A percentile compares a stretch with the other conserved stretches of the same genome.
Evolutionary conservation across 2,113 vertebrate genomes (phyloP).

Genomic region (Pipra filicauda): DNA sequence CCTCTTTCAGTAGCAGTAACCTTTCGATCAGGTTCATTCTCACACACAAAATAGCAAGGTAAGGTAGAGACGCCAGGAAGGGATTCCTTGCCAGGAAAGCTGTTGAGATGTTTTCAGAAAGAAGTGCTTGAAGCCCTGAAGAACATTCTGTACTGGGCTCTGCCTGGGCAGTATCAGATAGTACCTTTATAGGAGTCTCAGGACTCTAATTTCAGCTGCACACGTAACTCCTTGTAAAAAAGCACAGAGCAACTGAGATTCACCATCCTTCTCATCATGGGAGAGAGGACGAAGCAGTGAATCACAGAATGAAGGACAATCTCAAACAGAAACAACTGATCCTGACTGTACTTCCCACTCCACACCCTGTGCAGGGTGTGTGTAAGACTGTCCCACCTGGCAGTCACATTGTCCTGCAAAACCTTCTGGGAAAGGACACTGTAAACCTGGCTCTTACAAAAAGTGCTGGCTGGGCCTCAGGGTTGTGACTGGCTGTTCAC

Average conservation of each 20-base stretch:
- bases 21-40: neutral
- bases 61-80: neutral
- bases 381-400: neutral
- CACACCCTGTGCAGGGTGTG: neutral
- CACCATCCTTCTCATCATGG: rapidly evolving
- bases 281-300: neutral
- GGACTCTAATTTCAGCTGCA: neutral
- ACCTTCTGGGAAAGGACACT: neutral
- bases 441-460: neutral
- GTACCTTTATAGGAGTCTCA: neutral
- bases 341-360: neutral
- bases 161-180: neutral
- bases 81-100: neutral
- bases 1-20: neutral
- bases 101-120: neutral
- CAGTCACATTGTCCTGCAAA: neutral
- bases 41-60: neutral
- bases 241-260: neutral
- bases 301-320: neutral
- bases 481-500: neutral
- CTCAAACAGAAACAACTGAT: neutral
- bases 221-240: neutral
- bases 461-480: neutral
- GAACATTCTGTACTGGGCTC: neutral
- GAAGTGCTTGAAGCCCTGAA: neutral